A percentile compares a stretch with the other conserved stretches of the same genome.
phyloP scores from a whole-genome alignment of 92 coral and sea anemone genomes.

The Heteractis magnifica region DNA sequence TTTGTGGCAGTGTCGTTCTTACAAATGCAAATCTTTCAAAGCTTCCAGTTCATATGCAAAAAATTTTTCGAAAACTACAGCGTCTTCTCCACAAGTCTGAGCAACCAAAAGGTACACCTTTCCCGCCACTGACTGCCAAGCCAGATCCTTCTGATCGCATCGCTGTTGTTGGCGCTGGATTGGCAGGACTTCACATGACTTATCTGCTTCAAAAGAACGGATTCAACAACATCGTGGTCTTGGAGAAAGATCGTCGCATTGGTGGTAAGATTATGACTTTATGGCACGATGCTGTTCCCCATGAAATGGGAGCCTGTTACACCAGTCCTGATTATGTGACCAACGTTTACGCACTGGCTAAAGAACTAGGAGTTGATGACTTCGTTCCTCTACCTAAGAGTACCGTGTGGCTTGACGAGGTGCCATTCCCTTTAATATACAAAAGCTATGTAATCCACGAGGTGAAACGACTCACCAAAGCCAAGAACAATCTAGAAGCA shows the following conservation, averaged over 20 bases:
- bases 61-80: not conserved
- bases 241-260: constrained; percentile 27
- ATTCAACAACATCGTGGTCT: constrained; percentile 42
- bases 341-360: constrained; percentile 37
- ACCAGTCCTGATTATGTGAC: constrained; percentile 31
- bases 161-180: constrained; percentile 56
- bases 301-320: constrained; percentile 48
- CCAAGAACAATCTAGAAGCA: constrained; percentile 3
- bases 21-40: not conserved
- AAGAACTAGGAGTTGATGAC: constrained; percentile 39
- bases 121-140: not conserved
- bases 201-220: constrained; percentile 51
- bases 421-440: constrained; percentile 1
- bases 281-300: constrained; percentile 15
- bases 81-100: not conserved
- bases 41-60: not conserved
- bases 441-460: constrained; percentile 12
- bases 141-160: constrained; percentile 16
- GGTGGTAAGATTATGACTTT: constrained; percentile 45
- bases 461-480: constrained; percentile 23
- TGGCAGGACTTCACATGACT: constrained; percentile 53
- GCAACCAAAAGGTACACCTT: constrained; percentile 11
- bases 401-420: constrained; percentile 32
- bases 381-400: constrained; percentile 32
- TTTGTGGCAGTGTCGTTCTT: not conserved